phyloP scores from a whole-genome alignment of 2,888 invertebrate species.

The Leptopilina syphax region DNA sequence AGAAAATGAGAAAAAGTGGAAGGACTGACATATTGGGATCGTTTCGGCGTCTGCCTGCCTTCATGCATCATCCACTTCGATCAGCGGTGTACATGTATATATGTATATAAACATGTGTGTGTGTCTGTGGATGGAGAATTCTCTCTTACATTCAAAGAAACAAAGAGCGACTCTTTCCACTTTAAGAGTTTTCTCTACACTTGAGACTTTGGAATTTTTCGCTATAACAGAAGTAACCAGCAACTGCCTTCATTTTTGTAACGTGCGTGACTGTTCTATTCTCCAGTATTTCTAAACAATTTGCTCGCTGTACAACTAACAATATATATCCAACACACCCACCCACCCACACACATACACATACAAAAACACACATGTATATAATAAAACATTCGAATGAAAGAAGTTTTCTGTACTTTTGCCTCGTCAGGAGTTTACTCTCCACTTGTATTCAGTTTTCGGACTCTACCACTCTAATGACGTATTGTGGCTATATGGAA shows the following conservation, averaged over 20 bases:
- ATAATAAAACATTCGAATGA: neutral
- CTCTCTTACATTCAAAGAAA: constrained; percentile 39
- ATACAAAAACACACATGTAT: neutral
- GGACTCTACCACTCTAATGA: constrained; percentile 11
- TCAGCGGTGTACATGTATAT: constrained; percentile 54
- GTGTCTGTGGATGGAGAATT: constrained; percentile 45
- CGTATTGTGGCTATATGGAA: constrained; percentile 8
- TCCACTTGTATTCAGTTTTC: constrained; percentile 26
- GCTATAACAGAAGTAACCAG: neutral
- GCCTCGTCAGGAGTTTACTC: constrained; percentile 31
- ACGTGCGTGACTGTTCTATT: neutral
- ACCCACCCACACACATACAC: neutral
- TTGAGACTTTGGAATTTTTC: neutral
- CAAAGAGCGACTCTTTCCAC: constrained; percentile 53
- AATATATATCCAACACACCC: no score
- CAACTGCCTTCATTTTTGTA: constrained; percentile 22
- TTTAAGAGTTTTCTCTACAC: constrained; percentile 1
- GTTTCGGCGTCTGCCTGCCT: constrained; percentile 69
- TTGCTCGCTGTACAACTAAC: neutral
- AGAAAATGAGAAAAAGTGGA: constrained; percentile 59
- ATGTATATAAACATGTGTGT: constrained; percentile 45
- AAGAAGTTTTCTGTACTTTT: constrained; percentile 22
- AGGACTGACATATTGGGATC: constrained; percentile 73
- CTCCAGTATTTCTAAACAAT: neutral
- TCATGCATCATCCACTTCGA: constrained; percentile 48